Conservation (phyloP, 2,888 invertebrate species). For the Petrolisthes manimaculis region DNA sequence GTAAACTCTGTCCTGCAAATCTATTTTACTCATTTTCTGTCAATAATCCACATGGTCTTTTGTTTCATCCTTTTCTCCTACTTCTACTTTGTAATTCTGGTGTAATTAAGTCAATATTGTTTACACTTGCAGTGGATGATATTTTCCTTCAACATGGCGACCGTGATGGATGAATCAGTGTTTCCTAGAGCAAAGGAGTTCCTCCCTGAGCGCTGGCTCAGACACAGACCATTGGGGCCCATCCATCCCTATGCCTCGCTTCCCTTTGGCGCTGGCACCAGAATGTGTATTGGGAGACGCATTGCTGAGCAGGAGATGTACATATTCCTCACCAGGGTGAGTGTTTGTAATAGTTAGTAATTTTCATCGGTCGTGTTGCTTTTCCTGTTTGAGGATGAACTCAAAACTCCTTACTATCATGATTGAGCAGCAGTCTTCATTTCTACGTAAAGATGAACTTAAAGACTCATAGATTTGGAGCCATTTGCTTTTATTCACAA, state of each 20-base stretch:
- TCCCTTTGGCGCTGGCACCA: slow-evolving; percentile 56
- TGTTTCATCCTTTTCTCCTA: too few species aligned
- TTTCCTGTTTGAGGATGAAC: not conserved
- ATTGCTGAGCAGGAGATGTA: slow-evolving; percentile 48
- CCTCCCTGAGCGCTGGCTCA: slow-evolving; percentile 58
- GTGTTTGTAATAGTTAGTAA: not conserved
- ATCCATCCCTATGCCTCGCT: slow-evolving; percentile 61
- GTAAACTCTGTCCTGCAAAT: too few species aligned
- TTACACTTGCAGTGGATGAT: slow-evolving; percentile 15
- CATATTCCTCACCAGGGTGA: slow-evolving; percentile 58
- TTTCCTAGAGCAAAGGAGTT: slow-evolving; percentile 55
- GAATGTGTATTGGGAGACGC: slow-evolving; percentile 47
- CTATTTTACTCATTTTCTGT: too few species aligned
- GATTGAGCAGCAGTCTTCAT: too few species aligned
- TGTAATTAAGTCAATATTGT: not conserved
- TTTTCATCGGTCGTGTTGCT: not conserved
- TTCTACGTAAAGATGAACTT: too few species aligned
- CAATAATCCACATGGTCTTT: too few species aligned
- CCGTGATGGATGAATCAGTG: slow-evolving; percentile 41
- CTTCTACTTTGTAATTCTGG: too few species aligned
- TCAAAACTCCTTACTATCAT: too few species aligned
- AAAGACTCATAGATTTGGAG: too few species aligned
- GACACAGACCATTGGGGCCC: slow-evolving; percentile 55
- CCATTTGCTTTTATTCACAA: too few species aligned
- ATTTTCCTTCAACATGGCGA: slow-evolving; percentile 15